These are phyloP conservation scores for Noctuana brunneofusca DNA, from an alignment of 2,888 invertebrate genomes.

Conservation along the genomic window DNA sequence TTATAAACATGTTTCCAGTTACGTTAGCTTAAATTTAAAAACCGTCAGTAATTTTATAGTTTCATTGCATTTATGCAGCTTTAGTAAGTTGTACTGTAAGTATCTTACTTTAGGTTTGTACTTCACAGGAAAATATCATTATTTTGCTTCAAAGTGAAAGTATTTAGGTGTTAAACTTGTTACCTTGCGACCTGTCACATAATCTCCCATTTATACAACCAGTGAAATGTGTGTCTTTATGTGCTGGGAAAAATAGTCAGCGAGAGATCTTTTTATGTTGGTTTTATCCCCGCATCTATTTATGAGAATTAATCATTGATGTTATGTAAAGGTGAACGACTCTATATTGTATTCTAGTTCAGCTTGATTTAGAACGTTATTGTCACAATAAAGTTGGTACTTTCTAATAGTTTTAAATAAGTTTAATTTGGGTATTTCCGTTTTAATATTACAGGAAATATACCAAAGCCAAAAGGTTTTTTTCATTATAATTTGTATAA, in stretches of 20 bases:
- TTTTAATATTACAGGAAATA: too few relatives aligned
- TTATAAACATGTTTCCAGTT: too few relatives aligned
- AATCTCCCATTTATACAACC: slow-evolving; percentile 38
- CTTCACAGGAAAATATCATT: slow-evolving; percentile 29
- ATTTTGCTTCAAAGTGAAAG: slow-evolving; percentile 51
- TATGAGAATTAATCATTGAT: slow-evolving; percentile 13
- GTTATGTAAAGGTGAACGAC: slow-evolving; percentile 8
- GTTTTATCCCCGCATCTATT: slow-evolving; percentile 13
- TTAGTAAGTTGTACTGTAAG: too few relatives aligned
- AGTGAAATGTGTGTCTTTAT: slow-evolving; percentile 31
- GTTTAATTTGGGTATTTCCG: too few relatives aligned
- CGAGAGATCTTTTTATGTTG: slow-evolving; percentile 31
- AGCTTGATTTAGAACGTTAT: neutral
- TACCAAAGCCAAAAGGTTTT: too few relatives aligned
- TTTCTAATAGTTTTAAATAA: neutral
- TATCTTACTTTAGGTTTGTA: too few relatives aligned
- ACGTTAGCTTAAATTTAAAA: too few relatives aligned
- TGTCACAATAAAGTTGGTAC: neutral
- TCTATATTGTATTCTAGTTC: slow-evolving; percentile 6
- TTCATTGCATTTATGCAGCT: too few relatives aligned
- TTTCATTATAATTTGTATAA: too few relatives aligned
- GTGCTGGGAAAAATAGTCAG: slow-evolving; percentile 12
- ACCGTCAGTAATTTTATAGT: too few relatives aligned
- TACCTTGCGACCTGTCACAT: slow-evolving; percentile 41
- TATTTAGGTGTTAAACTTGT: slow-evolving; percentile 15